A percentile compares a stretch with the other conserved stretches of the same genome.
Conservation (phyloP, 2,113 vertebrate genomes). For the Vidua chalybeata region DNA sequence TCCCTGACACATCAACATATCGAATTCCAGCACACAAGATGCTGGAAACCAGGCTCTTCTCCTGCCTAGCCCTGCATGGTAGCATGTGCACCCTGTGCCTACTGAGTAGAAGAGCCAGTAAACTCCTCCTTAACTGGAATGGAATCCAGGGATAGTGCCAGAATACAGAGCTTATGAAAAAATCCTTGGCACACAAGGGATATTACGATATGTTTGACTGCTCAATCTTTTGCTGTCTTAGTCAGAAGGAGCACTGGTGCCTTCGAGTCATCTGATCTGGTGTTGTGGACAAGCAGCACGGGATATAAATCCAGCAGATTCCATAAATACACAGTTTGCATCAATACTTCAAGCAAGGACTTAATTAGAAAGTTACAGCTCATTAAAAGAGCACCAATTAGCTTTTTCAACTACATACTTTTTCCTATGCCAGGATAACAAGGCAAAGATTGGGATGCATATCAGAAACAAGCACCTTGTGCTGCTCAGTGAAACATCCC, state of each 20-base stretch:
- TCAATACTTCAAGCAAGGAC: background rate
- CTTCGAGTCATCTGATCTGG: background rate
- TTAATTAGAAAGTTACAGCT: slow-evolving; percentile 52
- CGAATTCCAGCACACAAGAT: background rate
- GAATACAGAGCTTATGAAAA: background rate
- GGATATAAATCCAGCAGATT: background rate
- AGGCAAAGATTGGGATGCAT: background rate
- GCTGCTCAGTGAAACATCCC: background rate
- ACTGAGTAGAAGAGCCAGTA: background rate
- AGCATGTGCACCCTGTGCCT: background rate
- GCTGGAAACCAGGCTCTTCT: background rate
- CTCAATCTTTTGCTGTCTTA: background rate
- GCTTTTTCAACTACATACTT: slow-evolving; percentile 5
- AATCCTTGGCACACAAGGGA: background rate
- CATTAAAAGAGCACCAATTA: slow-evolving; percentile 32
- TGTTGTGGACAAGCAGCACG: background rate
- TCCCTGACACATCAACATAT: background rate
- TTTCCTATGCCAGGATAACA: background rate
- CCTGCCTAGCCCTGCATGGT: background rate
- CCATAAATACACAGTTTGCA: background rate
- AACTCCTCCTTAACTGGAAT: background rate
- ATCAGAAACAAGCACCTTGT: background rate
- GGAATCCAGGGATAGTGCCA: background rate
- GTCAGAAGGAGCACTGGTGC: background rate
- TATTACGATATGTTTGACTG: background rate